Evolutionary conservation across 2,113 vertebrate genomes (phyloP), one percentile per base, ranked within the genome.

Genomic region (Mellivora capensis): DNA sequence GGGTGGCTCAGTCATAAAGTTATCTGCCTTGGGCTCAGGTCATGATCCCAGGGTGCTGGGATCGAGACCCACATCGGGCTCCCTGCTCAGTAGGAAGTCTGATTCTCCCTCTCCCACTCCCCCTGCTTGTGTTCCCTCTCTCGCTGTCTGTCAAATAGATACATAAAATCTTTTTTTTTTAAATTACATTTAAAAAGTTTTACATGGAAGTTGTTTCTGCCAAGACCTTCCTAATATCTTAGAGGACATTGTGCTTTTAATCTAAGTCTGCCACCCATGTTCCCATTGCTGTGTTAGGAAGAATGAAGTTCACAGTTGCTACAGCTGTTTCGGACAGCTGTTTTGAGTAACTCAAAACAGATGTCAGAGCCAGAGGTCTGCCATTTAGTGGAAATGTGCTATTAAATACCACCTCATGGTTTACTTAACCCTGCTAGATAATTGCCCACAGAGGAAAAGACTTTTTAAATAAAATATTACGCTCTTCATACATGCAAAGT

Each of bases 311-410:
- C 97, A 91, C 96, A 84, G 97, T 98, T 98, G 93, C 95, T 97
- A 77, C 98, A 98, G 98, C 98, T 98, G 98, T 97, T 98, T 98
- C 47, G 42, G 87, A 98, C 99, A 99, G 98, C 98, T 99, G 98
- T 96, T 98, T 88, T 88, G 97, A 96, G 95, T 98, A 98, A 99
- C 98, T 98, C 97, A 98, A 98, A 98, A 96, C 98, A 99, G 98
- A 99, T 99, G 98, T 98, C 97, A 98, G 98, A 98, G 98, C 98
- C 98, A 99, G 97, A 98, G 98, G 97, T 98, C 98, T 99, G 98
- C 98, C 98, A 98, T 98, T 98, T 98, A 97, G 97, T 98, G 97
- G 98, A 98, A 98, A 98, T 98, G 96, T 98, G 96, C 98, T 98
- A 98, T 98, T 98, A 98, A 99, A 98, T 98, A 97, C 98, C 98